Percentiles rank a stretch among this genome's conserved stretches.
Evolutionary conservation across 2,888 invertebrate genomes (phyloP).

Genomic region (Metellina segmentata): DNA sequence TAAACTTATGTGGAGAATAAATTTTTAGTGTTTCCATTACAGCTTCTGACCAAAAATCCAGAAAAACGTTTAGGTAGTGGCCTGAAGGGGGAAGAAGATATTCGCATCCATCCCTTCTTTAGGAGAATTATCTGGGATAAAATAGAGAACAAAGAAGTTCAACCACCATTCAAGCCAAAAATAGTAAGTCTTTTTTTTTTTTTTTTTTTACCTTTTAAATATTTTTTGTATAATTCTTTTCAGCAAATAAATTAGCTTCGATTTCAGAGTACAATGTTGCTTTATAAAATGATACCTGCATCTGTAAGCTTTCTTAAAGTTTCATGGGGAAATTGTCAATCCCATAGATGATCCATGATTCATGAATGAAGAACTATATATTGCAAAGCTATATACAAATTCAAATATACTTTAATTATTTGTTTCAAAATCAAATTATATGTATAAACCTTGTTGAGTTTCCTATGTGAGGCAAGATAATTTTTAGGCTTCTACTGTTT

Average conservation of each 20-base stretch:
- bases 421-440: too few relatives aligned
- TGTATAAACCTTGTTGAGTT: too few relatives aligned
- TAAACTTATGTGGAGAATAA: not conserved
- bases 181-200: conserved; percentile 90
- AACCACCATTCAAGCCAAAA: conserved; percentile 99
- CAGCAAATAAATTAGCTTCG: not conserved
- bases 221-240: not conserved
- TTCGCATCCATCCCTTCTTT: conserved; percentile 97
- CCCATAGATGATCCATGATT: too few relatives aligned
- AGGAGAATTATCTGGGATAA: conserved; percentile 98
- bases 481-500: too few relatives aligned
- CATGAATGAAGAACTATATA: too few relatives aligned
- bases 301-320: not conserved
- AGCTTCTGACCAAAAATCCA: conserved; percentile 97
- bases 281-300: not conserved
- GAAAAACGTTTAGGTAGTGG: conserved; percentile 94
- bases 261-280: not conserved
- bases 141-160: conserved; percentile 97
- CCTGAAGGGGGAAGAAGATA: conserved; percentile 94
- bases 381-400: too few relatives aligned
- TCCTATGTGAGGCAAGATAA: too few relatives aligned
- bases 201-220: too few relatives aligned
- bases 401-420: too few relatives aligned
- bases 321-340: too few relatives aligned
- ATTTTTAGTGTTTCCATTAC: conserved; percentile 55